Percentiles rank a stretch among this genome's conserved stretches.
phyloP scores from a whole-genome alignment of 35 echinoderm and acorn worm genomes.

The Heliocidaris tuberculata region DNA sequence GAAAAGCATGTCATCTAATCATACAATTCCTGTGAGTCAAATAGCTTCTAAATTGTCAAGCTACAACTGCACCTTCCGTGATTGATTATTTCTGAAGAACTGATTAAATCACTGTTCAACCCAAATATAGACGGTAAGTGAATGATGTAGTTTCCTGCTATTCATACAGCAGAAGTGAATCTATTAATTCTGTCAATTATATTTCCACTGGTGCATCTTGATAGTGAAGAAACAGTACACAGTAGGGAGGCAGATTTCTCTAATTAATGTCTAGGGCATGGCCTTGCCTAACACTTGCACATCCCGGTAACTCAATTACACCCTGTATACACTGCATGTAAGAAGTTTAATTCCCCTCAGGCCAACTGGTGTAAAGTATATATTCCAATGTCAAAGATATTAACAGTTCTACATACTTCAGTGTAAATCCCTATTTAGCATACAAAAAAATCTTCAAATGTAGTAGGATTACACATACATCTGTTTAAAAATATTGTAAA shows the following conservation, averaged over 20 bases:
- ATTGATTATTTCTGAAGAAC: background rate
- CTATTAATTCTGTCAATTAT: background rate
- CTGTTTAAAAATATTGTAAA: no score
- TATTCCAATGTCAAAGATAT: no score
- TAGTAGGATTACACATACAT: no score
- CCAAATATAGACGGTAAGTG: background rate
- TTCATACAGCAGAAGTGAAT: background rate
- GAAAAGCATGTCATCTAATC: background rate
- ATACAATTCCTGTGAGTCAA: background rate
- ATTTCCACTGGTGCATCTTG: background rate
- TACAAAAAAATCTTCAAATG: no score
- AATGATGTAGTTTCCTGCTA: background rate
- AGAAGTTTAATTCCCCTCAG: background rate
- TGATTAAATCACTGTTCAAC: background rate
- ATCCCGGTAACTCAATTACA: background rate
- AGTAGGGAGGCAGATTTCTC: background rate
- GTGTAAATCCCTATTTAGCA: no score
- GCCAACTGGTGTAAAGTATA: background rate
- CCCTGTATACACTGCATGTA: background rate
- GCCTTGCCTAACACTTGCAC: background rate
- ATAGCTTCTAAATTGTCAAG: background rate
- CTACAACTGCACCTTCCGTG: background rate
- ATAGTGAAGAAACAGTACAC: background rate
- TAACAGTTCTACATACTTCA: no score
- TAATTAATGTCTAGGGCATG: constrained; percentile 2